These are phyloP conservation scores for Amyelois transitella DNA, from an alignment of 1,140 invertebrate genomes.

Conservation along the genomic window DNA sequence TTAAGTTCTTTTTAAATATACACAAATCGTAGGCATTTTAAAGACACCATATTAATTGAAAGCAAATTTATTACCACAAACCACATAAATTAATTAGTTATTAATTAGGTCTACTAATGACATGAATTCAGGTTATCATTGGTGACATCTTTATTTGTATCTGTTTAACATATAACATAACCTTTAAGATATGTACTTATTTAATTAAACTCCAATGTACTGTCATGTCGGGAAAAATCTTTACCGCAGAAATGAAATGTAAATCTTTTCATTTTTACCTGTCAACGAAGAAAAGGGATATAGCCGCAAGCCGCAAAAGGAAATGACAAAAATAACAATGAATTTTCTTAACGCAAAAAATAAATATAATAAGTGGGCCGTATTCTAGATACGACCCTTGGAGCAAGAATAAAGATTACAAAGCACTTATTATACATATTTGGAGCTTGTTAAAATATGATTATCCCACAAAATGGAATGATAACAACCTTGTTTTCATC, in stretches of 20 bases:
- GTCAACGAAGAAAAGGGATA: not conserved
- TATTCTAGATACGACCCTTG: too few relatives aligned
- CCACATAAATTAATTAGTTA: too few relatives aligned
- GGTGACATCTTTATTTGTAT: too few relatives aligned
- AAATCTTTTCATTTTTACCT: not conserved
- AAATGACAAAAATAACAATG: not conserved
- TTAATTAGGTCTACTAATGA: too few relatives aligned
- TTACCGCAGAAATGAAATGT: not conserved
- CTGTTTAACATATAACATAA: too few relatives aligned
- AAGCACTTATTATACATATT: not conserved
- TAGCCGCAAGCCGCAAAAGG: not conserved
- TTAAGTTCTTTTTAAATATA: too few relatives aligned
- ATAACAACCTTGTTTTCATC: not conserved
- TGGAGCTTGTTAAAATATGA: conserved; percentile 15
- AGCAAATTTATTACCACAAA: too few relatives aligned
- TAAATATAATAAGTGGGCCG: not conserved
- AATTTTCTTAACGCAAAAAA: not conserved
- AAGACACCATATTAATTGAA: too few relatives aligned
- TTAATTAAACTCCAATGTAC: not conserved
- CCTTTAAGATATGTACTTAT: too few relatives aligned
- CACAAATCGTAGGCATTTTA: too few relatives aligned
- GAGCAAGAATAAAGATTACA: not conserved
- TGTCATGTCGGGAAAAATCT: not conserved
- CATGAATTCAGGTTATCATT: too few relatives aligned
- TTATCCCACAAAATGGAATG: conserved; percentile 6